phyloP scores from a whole-genome alignment of 1,140 invertebrate species.

The Heterodera schachtii region DNA sequence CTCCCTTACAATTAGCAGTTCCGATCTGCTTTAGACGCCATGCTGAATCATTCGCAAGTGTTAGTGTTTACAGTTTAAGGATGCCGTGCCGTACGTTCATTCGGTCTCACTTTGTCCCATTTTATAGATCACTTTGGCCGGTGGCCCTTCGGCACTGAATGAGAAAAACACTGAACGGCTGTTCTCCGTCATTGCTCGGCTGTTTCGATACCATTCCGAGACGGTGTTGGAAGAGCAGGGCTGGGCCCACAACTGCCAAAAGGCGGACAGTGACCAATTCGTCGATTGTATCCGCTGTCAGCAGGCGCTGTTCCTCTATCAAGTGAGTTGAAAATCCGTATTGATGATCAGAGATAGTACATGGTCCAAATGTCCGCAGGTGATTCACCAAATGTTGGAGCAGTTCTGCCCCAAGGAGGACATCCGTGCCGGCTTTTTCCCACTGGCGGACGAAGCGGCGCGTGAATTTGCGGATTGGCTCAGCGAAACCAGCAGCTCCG shows the following conservation, averaged over 20 bases:
- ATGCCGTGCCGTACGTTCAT: too few species aligned
- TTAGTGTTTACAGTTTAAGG: too few species aligned
- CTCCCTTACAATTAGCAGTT: too few species aligned
- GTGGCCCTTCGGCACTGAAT: conserved; percentile 79
- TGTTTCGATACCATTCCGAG: conserved; percentile 75
- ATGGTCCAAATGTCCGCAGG: conserved; percentile 34
- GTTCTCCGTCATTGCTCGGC: conserved; percentile 45
- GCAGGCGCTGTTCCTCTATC: conserved; percentile 88
- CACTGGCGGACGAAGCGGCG: conserved; percentile 7
- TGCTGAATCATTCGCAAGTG: too few species aligned
- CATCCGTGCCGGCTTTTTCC: not conserved
- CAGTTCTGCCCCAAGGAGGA: conserved; percentile 70
- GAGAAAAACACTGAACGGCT: conserved; percentile 44
- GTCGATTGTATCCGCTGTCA: conserved; percentile 87
- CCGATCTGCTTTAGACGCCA: too few species aligned
- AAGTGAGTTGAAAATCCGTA: conserved; percentile 69
- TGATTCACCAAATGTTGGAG: conserved; percentile 63
- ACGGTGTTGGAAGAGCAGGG: conserved; percentile 78
- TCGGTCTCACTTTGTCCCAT: not conserved
- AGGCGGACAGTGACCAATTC: conserved; percentile 64
- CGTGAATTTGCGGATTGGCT: conserved; percentile 29
- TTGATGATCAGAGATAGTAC: not conserved
- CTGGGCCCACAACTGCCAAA: conserved; percentile 75
- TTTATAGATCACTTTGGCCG: conserved; percentile 84
- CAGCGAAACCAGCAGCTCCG: conserved; percentile 24